Evolutionary conservation across 2,113 vertebrate genomes (phyloP).

Genomic region (Fregetta grallaria): DNA sequence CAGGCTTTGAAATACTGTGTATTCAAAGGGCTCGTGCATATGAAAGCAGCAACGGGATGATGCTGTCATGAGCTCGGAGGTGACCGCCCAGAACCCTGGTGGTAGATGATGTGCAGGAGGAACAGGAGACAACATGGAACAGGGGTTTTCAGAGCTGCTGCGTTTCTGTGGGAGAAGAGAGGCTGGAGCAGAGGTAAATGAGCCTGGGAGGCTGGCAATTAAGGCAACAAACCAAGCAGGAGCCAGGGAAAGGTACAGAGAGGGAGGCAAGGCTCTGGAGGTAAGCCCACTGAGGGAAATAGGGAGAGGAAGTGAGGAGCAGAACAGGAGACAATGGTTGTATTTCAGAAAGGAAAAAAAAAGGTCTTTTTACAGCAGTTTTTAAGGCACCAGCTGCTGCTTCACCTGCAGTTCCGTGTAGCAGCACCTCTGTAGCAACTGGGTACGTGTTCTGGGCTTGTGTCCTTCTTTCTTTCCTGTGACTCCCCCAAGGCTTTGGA

Average conservation of each 20-base stretch:
- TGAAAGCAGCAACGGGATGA: neutral
- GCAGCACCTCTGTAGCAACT: neutral
- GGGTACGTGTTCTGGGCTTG: neutral
- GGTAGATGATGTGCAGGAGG: neutral
- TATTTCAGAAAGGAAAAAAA: neutral
- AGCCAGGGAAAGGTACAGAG: neutral
- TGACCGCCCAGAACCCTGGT: neutral
- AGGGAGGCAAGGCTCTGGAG: neutral
- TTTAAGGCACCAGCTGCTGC: neutral
- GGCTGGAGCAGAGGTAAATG: neutral
- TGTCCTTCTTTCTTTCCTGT: neutral
- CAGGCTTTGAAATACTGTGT: neutral
- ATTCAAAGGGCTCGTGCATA: neutral
- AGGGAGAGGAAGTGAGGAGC: neutral
- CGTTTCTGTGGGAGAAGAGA: neutral
- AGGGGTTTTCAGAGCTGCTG: neutral
- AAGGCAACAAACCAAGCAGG: neutral
- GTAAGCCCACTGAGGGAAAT: neutral
- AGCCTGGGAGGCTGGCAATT: neutral
- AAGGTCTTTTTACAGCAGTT: neutral
- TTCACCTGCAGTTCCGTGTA: neutral
- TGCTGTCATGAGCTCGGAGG: neutral
- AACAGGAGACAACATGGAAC: neutral
- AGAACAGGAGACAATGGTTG: neutral
- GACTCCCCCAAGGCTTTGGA: neutral